Base-by-base conservation (phyloP, 2,888 invertebrate genomes). In the Brachyptera risi region DNA sequence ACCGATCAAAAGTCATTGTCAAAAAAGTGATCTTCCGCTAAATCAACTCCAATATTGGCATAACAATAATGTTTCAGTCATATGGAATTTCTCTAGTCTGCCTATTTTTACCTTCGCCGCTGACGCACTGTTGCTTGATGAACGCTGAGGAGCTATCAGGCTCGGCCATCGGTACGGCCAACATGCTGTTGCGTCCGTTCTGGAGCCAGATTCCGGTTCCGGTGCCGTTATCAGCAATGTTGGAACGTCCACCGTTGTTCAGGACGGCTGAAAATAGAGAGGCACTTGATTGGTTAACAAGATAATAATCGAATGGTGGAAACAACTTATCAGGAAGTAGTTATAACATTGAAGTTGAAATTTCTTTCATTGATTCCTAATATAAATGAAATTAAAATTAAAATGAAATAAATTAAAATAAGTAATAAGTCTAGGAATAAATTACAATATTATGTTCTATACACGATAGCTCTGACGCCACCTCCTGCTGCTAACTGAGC, bases 101-200 rank as follows among this genome's bases (percentile, higher is more conserved):
- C n/a, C n/a, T n/a, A n/a, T n/a, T n/a, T 3, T 40, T 24, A 47
- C 47, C 47, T 47, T 47, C 23, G n/a, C 47, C 47, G 47, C 23
- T n/a, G 21, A 21, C 23, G 47, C 47, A 47, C 7, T 11, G 23
- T 13, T 47, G 47, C 24, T 47, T 47, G 47, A 2, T 24, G 47
- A 47, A 47, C 23, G n/a, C 21, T 2, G 47, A 47, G 5, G 47
- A n/a, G 23, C n/a, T 47, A 24, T 17, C 24, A 1, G 9, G 19
- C 47, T 47, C 47, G 47, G 11, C 21, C 1, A 21, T 21, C 2
- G 47, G 47, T 24, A 47, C 47, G 24, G 21, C 24, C 24, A 47
- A n/a, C 24, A 21, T 17, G 24, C 4, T 47, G 47, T 47, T 47
- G 13, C 47, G 47, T 1, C 47, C 47, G 47, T 24, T 47, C 47